Percentiles rank a stretch among this genome's conserved stretches.
These are phyloP conservation scores for Mormyrus proboscirostris DNA, from an alignment of 2,797 vertebrate species.

Conservation along the genomic window DNA sequence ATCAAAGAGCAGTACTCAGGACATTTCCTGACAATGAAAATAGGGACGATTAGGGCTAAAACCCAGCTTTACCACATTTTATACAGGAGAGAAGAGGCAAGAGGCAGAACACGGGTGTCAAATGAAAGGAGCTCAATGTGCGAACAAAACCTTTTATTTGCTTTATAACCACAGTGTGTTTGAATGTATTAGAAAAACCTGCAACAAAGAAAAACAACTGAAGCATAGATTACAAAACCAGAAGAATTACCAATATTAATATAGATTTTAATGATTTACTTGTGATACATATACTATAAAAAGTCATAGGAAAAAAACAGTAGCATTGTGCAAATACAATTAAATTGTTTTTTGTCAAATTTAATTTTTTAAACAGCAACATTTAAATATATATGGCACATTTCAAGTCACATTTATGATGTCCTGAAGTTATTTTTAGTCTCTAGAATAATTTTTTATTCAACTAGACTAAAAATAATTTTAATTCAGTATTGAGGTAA, in stretches of 20 bases:
- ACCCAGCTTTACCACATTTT: not conserved
- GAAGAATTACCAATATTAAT: conserved; percentile 60
- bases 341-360: conserved; percentile 37
- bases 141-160: not conserved
- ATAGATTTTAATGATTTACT: conserved; percentile 75
- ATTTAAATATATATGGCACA: conserved; percentile 71
- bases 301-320: conserved; percentile 91
- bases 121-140: conserved; percentile 18
- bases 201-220: conserved; percentile 48
- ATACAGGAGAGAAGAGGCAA: not conserved
- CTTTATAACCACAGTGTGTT: conserved; percentile 24
- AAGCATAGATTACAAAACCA: conserved; percentile 69
- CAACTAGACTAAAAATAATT: conserved; percentile 18
- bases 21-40: not conserved
- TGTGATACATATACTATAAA: conserved; percentile 87
- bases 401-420: conserved; percentile 57
- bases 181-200: conserved; percentile 9
- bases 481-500: conserved; percentile 38
- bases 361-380: conserved; percentile 54
- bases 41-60: not conserved
- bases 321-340: conserved; percentile 78
- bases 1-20: not conserved
- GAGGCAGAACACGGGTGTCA: not conserved
- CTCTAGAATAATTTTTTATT: conserved; percentile 12
- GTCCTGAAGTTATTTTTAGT: conserved; percentile 32